Evolutionary conservation across 2,888 invertebrate genomes (phyloP).

Genomic region (Lamellibrachia columna): DNA sequence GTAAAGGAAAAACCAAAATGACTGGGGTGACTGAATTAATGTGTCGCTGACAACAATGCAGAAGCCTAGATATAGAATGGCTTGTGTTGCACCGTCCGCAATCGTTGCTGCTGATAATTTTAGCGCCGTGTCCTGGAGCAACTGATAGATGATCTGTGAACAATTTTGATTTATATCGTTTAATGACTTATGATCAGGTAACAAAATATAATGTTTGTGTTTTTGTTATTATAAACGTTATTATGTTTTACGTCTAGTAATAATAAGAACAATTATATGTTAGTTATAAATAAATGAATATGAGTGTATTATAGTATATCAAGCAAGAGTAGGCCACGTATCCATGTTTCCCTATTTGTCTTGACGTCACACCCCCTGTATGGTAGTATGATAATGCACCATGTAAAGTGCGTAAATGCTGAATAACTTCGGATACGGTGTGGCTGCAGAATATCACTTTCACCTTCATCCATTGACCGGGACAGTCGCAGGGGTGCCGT

Average conservation of each 20-base stretch:
- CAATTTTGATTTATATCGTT: background rate
- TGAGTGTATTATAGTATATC: background rate
- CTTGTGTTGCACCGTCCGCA: background rate
- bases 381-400: too few species aligned
- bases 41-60: too few species aligned
- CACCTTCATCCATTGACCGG: too few species aligned
- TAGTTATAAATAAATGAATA: background rate
- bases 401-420: too few species aligned
- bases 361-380: too few species aligned
- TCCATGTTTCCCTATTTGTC: too few species aligned
- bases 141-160: background rate
- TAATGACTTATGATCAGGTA: background rate
- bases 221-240: background rate
- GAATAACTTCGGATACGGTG: too few species aligned
- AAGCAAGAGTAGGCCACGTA: background rate
- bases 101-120: background rate
- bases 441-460: too few species aligned
- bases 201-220: background rate
- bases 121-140: background rate
- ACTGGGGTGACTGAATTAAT: too few species aligned
- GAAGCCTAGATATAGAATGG: background rate
- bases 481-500: too few species aligned
- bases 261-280: background rate
- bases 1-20: too few species aligned
- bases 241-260: background rate